Evolutionary conservation across 2,797 vertebrate genomes (phyloP).

Genomic region (Bradypus variegatus): DNA sequence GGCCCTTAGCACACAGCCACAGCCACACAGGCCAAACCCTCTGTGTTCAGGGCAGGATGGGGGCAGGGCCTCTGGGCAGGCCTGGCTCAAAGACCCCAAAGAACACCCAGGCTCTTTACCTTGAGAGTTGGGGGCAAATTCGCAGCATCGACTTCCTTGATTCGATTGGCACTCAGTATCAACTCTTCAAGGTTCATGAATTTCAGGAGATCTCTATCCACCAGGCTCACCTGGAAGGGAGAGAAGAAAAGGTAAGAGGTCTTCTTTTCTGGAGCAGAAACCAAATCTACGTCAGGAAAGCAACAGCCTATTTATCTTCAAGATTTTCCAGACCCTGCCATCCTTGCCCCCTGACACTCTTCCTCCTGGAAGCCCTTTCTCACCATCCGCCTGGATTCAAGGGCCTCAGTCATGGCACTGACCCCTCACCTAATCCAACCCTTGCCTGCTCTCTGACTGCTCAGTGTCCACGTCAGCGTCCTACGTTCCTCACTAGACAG

Average conservation of each 20-base stretch:
- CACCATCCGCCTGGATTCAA: neutral
- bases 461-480: neutral
- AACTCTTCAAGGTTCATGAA: constrained; percentile 83
- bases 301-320: neutral
- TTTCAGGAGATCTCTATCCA: constrained; percentile 78
- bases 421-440: neutral
- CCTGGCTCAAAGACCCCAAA: accelerated
- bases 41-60: neutral
- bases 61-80: accelerated
- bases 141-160: constrained; percentile 72
- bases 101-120: constrained; percentile 63
- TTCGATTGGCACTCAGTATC: constrained; percentile 80
- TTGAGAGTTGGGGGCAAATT: constrained; percentile 80
- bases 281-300: neutral
- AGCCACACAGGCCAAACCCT: neutral
- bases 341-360: too few species aligned
- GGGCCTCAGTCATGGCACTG: accelerated
- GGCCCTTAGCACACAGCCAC: too few species aligned
- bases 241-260: too few species aligned
- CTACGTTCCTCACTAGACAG: neutral
- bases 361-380: accelerated
- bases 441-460: neutral
- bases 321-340: too few species aligned
- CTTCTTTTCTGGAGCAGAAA: neutral
- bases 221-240: constrained; percentile 74